These are phyloP conservation scores for Theretra japonica DNA, from an alignment of 2,888 invertebrate genomes.

Conservation along the genomic window DNA sequence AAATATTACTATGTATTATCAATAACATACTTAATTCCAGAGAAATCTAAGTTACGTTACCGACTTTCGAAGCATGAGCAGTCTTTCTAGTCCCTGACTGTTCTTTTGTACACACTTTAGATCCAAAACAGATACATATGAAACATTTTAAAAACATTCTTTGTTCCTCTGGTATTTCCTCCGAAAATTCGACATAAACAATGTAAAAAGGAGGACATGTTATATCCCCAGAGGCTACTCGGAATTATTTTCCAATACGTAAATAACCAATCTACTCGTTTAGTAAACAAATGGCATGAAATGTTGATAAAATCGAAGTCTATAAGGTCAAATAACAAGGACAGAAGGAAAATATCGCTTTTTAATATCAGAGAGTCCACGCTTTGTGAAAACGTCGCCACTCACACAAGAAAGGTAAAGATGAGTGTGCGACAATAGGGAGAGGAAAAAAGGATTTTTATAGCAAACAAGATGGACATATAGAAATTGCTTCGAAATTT, in stretches of 20 bases:
- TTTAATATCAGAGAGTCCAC: conserved; percentile 30
- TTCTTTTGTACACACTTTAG: no score
- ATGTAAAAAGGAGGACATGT: not conserved
- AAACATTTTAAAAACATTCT: no score
- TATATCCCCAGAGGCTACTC: not conserved
- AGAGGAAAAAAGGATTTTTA: conserved; percentile 8
- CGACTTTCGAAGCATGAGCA: no score
- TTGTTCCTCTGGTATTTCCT: not conserved
- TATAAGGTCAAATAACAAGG: not conserved
- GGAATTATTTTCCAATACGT: not conserved
- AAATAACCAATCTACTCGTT: not conserved
- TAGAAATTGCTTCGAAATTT: not conserved
- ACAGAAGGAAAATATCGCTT: conserved; percentile 21
- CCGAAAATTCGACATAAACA: not conserved
- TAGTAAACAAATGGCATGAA: not conserved
- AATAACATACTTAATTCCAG: no score
- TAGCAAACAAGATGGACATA: conserved; percentile 6
- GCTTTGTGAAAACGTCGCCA: conserved; percentile 18
- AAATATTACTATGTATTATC: no score
- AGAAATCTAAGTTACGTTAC: no score
- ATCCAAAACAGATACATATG: no score
- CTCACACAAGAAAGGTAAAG: not conserved
- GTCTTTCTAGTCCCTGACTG: no score
- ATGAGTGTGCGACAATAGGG: not conserved
- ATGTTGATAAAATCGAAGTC: not conserved